Evolutionary conservation across 2,797 vertebrate species (phyloP).

Genomic region (Acrocephalus scirpaceus): DNA sequence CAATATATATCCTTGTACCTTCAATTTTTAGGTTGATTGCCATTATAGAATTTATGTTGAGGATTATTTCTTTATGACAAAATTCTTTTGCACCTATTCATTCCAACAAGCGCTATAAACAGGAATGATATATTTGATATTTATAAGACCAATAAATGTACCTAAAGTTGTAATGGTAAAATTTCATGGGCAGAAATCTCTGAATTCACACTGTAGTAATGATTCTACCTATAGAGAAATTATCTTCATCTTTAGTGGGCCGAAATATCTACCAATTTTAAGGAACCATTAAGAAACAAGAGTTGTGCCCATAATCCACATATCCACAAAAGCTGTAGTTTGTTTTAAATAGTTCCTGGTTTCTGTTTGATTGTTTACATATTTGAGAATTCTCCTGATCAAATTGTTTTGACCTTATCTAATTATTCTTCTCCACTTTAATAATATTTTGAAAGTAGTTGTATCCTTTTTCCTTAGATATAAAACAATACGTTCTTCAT

Average conservation of each 20-base stretch:
- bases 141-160: not conserved
- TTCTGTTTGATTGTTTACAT: not conserved
- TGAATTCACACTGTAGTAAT: not conserved
- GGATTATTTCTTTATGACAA: not conserved
- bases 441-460: not conserved
- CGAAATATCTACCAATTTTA: not conserved
- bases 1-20: not conserved
- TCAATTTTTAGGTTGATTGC: not conserved
- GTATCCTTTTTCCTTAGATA: not conserved
- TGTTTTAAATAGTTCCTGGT: not conserved
- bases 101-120: not conserved
- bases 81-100: not conserved
- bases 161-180: not conserved
- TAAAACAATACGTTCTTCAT: not conserved
- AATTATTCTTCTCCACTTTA: not conserved
- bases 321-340: not conserved
- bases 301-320: not conserved
- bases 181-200: not conserved
- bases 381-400: not conserved
- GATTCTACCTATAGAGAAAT: not conserved
- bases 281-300: not conserved
- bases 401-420: not conserved
- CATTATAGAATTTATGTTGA: not conserved
- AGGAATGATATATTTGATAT: not conserved
- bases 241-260: not conserved